A percentile compares a stretch with the other conserved stretches of the same genome.
These are phyloP conservation scores for Limnothrissa miodon DNA, from an alignment of 2,113 vertebrate genomes.

Conservation along the genomic window DNA sequence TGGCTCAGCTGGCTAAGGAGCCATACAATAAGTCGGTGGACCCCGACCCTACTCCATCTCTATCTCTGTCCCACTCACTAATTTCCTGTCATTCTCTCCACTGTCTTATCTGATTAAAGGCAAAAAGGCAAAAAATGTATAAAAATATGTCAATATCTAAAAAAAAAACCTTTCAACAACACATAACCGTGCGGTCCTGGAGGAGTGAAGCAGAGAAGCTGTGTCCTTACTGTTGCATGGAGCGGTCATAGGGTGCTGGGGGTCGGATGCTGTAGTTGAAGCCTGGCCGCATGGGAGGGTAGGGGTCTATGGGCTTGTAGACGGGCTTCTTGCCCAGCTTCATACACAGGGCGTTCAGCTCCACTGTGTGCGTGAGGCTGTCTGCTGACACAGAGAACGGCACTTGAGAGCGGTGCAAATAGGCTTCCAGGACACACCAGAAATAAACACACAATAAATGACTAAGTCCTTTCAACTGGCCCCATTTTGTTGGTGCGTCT, in stretches of 20 bases:
- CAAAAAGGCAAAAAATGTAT: too few relatives aligned
- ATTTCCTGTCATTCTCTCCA: too few relatives aligned
- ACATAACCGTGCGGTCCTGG: too few relatives aligned
- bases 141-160: too few relatives aligned
- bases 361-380: constrained; percentile 89
- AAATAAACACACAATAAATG: background rate
- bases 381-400: constrained; percentile 64
- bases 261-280: constrained; percentile 88
- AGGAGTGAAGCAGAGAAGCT: background rate
- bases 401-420: background rate
- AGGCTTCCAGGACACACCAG: background rate
- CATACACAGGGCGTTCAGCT: constrained; percentile 94
- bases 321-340: constrained; percentile 94
- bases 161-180: too few relatives aligned
- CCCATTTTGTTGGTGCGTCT: background rate
- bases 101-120: too few relatives aligned
- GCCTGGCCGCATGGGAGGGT: constrained; percentile 89
- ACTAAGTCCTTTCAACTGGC: background rate
- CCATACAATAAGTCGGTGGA: too few relatives aligned
- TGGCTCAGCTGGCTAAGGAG: too few relatives aligned
- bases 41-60: too few relatives aligned
- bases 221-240: constrained; percentile 73
- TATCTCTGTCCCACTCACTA: too few relatives aligned
- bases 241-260: constrained; percentile 88
- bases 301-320: constrained; percentile 93